phyloP scores from a whole-genome alignment of 2,797 vertebrate genomes.

The Eleutherodactylus coqui region DNA sequence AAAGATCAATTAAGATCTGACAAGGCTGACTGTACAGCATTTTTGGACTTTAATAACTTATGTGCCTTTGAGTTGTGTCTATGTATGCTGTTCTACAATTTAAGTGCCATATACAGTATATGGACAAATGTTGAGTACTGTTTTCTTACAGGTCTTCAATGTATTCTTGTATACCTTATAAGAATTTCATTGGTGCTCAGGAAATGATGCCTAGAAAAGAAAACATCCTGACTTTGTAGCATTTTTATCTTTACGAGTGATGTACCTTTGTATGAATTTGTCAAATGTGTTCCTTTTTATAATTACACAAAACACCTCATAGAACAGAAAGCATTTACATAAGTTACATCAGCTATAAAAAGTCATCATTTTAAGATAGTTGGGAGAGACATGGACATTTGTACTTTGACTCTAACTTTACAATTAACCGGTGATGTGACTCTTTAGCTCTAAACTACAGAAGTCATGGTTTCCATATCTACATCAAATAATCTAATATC shows the following conservation, averaged over 20 bases:
- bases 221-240: constrained; percentile 31
- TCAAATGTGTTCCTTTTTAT: neutral
- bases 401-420: neutral
- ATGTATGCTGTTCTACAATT: constrained; percentile 37
- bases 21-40: constrained; percentile 59
- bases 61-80: constrained; percentile 45
- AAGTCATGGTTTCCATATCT: neutral
- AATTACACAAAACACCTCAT: neutral
- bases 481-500: too few relatives aligned
- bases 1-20: constrained; percentile 64
- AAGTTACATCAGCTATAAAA: neutral
- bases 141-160: constrained; percentile 22
- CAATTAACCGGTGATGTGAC: neutral
- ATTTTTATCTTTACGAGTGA: constrained; percentile 17
- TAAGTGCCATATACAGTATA: constrained; percentile 34
- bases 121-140: constrained; percentile 8
- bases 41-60: constrained; percentile 63
- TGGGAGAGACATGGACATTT: neutral
- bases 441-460: neutral
- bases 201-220: constrained; percentile 2
- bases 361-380: neutral
- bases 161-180: neutral
- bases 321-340: neutral
- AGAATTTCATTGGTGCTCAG: constrained; percentile 52
- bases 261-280: neutral